A percentile compares a stretch with the other conserved stretches of the same genome.
Conservation (phyloP, 2,797 vertebrate species). For the Argentina silus region DNA sequence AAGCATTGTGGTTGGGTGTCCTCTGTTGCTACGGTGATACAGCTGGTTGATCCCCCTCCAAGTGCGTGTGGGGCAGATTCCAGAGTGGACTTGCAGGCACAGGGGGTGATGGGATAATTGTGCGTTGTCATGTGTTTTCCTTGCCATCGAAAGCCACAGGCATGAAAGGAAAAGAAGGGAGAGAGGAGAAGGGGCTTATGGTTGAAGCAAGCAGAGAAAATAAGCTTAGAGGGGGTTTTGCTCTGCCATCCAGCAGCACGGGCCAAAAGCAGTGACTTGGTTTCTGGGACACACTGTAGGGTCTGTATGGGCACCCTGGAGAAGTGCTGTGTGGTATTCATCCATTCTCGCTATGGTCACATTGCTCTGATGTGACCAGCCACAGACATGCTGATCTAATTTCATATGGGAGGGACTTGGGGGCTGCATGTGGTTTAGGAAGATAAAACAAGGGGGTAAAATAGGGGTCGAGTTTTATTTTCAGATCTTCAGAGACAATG, state of each 20-base stretch:
- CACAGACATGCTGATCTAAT: conserved; percentile 52
- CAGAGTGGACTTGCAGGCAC: neutral
- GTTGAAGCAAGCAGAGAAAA: neutral
- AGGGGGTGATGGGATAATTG: neutral
- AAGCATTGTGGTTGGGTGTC: conserved; percentile 6
- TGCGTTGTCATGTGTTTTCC: conserved; percentile 4
- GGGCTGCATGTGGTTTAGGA: conserved; percentile 42
- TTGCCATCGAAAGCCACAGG: neutral
- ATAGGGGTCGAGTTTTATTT: conserved; percentile 52
- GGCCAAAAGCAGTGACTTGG: conserved; percentile 6
- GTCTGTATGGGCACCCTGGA: neutral
- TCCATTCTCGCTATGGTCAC: conserved; percentile 7
- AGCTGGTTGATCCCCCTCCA: neutral
- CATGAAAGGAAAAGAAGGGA: neutral
- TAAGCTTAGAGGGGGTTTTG: conserved; percentile 7
- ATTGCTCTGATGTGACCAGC: conserved; percentile 38
- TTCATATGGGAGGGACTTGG: conserved; percentile 5
- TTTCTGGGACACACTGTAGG: conserved; percentile 6
- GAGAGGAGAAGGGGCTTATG: conserved; percentile 1
- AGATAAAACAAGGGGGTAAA: conserved; percentile 50
- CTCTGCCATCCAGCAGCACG: neutral
- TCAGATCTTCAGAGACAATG: conserved; percentile 56
- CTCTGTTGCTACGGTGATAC: conserved; percentile 1
- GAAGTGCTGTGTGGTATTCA: conserved; percentile 1
- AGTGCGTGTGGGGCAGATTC: neutral